Percentiles rank a stretch among this genome's conserved stretches.
Evolutionary conservation across 2,888 invertebrate genomes (phyloP).

Genomic region (Drosophila stalkeri): DNA sequence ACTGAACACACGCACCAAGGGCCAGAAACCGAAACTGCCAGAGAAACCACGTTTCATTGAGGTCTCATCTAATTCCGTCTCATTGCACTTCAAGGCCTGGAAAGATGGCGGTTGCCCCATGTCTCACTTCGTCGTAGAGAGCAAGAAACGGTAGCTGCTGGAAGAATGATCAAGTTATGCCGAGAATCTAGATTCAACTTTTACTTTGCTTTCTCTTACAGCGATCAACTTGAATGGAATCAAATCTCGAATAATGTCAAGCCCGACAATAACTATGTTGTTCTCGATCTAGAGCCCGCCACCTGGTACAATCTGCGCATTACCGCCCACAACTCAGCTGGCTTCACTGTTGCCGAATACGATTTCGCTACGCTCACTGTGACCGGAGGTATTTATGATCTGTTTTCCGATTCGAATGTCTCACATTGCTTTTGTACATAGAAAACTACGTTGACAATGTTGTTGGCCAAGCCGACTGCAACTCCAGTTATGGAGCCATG

Average conservation of each 20-base stretch:
- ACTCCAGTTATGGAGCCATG: not conserved
- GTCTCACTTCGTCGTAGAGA: constrained; percentile 97
- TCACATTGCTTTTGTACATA: constrained; percentile 85
- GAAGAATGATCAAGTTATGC: not conserved
- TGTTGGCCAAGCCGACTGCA: constrained; percentile 2
- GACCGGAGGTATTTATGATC: constrained; percentile 92
- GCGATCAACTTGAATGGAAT: constrained; percentile 95
- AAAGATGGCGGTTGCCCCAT: constrained; percentile 97
- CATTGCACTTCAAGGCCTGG: constrained; percentile 96
- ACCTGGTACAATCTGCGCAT: constrained; percentile 97
- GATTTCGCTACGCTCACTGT: constrained; percentile 97
- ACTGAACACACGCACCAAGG: constrained; percentile 95
- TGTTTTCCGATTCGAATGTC: constrained; percentile 75
- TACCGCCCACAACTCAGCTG: constrained; percentile 97
- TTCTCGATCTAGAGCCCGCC: constrained; percentile 95
- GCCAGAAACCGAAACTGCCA: constrained; percentile 96
- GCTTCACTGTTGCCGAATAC: constrained; percentile 97
- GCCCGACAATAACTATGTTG: constrained; percentile 95
- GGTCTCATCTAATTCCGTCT: constrained; percentile 96
- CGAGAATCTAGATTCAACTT: not conserved
- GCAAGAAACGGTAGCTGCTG: constrained; percentile 92
- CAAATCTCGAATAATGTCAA: constrained; percentile 97
- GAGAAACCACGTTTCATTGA: constrained; percentile 96
- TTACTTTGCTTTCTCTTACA: constrained; percentile 78
- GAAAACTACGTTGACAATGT: constrained; percentile 77